Evolutionary conservation across 2,797 vertebrate genomes (phyloP).

Genomic region (Decapterus maruadsi): DNA sequence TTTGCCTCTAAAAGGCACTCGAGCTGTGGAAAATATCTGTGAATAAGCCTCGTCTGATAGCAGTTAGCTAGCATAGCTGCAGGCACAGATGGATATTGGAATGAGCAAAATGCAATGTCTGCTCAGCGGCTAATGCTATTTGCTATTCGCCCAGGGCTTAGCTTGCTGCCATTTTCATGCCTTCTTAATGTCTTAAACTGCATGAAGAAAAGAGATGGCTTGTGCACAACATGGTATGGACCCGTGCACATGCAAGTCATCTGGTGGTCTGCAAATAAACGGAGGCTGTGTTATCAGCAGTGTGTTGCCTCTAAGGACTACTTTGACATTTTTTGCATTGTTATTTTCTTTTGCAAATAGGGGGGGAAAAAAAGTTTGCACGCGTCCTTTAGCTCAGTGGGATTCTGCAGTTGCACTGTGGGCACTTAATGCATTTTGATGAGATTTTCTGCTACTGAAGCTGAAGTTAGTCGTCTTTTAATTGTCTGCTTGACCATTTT

Average conservation of each 20-base stretch:
- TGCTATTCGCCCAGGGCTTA: conserved; percentile 81
- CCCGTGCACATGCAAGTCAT: conserved; percentile 24
- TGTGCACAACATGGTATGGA: conserved; percentile 63
- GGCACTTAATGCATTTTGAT: not conserved
- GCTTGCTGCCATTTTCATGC: conserved; percentile 83
- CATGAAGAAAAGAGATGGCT: conserved; percentile 63
- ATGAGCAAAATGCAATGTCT: conserved; percentile 71
- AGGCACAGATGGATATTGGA: conserved; percentile 72
- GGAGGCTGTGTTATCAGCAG: conserved; percentile 33
- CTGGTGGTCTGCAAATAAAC: conserved; percentile 26
- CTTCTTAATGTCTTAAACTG: conserved; percentile 83
- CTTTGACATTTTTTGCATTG: conserved; percentile 32
- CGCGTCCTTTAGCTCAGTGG: not conserved
- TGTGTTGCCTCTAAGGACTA: conserved; percentile 27
- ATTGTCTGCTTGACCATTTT: not conserved
- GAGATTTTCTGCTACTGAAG: not conserved
- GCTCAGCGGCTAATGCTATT: conserved; percentile 81
- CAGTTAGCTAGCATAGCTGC: conserved; percentile 67
- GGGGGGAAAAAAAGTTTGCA: not conserved
- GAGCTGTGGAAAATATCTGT: conserved; percentile 77
- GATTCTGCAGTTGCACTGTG: not conserved
- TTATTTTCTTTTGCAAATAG: conserved; percentile 11
- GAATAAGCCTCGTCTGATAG: conserved; percentile 79
- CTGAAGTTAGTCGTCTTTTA: not conserved
- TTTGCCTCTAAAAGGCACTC: conserved; percentile 58